Evolutionary conservation across 2,797 vertebrate species (phyloP).

Genomic region (Etheostoma nigrum): DNA sequence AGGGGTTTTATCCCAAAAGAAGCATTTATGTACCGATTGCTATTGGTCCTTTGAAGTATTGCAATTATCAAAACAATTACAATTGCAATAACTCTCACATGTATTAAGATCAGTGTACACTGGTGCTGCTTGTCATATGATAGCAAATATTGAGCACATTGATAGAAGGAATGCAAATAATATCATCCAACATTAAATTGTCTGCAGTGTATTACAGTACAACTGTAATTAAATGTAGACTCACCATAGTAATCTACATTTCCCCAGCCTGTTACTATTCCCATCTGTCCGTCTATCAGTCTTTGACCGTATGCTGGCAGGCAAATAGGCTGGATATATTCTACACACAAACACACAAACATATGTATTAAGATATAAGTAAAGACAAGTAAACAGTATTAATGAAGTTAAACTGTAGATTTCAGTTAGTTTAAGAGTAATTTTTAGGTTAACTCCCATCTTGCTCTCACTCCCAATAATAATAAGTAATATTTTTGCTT

Average conservation of each 20-base stretch:
- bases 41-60: background rate
- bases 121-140: background rate
- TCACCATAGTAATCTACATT: constrained; percentile 91
- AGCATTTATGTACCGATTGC: background rate
- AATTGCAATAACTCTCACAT: background rate
- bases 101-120: background rate
- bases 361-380: background rate
- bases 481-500: background rate
- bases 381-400: too few species aligned
- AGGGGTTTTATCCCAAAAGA: background rate
- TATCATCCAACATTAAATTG: background rate
- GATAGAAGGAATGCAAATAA: background rate
- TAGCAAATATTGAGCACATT: background rate
- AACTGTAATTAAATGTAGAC: constrained; percentile 32
- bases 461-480: background rate
- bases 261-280: constrained; percentile 94
- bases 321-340: constrained; percentile 92
- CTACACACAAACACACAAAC: constrained; percentile 71
- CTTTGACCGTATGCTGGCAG: constrained; percentile 90
- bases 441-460: background rate
- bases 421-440: background rate
- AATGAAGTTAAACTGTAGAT: background rate
- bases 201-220: background rate
- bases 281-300: constrained; percentile 89
- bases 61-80: background rate